Evolutionary conservation across 37 sponge, comb jelly and placozoan species (phyloP), one percentile per base, ranked within the genome.

Genomic region (Diacarnus erythraeanus): DNA sequence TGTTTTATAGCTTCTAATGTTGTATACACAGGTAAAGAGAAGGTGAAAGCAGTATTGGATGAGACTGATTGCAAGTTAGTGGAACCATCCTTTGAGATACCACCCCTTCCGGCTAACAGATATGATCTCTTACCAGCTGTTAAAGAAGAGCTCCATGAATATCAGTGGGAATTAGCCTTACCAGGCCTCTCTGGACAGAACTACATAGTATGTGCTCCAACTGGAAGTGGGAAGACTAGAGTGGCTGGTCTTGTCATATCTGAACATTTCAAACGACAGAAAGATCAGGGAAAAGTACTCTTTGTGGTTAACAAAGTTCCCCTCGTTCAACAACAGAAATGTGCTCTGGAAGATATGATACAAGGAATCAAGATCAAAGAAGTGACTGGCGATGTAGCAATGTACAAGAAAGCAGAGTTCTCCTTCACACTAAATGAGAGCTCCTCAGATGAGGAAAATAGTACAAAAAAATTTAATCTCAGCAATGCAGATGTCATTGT

Each of bases 151-250:
- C 26, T 78, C 1, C 82, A 83, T 8, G 34, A 66, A 12, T 91
- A 91, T 77, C 91, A 91, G 58, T 29, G 37, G 31, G 91, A 91
- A 42, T 38, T 91, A 39, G 91, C 91, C 36, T 22, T 43, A 27
- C 91, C 91, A 26, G 91, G 87, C 8, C n/a, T 86, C 37, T 22
- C 61, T 22, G 87, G 91, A 69, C 70, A 74, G 37, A 91, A 86
- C 70, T 91, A 83, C 83, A 86, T 91, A 38, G 67, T 91, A 21
- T 77, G 78, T 65, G 87, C 91, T 37, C 91, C 87, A 30, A 91
- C 91, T 18, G 91, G 91, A 68, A 75, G 83, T 42, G 91, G 91
- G 2, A 91, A 91, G 61, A 91, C 91, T 0, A 41, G 75, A 1
- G 83, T 91, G 2, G 91, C 91, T 27, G 83, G 77, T 26, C 69